phyloP scores from a whole-genome alignment of 2,797 vertebrate species.

The Phoxinus dragarum region DNA sequence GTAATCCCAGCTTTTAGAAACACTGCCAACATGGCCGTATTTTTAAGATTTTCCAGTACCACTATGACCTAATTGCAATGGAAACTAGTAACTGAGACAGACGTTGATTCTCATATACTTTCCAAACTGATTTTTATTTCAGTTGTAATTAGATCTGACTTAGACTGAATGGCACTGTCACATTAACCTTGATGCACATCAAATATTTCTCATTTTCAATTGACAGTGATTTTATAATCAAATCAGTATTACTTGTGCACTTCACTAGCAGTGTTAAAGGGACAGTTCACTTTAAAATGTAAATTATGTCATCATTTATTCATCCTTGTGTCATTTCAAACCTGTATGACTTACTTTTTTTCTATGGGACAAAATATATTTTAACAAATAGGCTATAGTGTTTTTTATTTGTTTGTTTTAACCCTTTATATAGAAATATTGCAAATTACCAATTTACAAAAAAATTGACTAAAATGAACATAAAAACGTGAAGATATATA shows the following conservation, averaged over 20 bases:
- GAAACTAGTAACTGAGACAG: constrained; percentile 39
- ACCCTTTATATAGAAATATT: neutral
- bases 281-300: neutral
- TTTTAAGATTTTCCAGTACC: constrained; percentile 33
- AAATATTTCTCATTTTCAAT: constrained; percentile 7
- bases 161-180: constrained; percentile 22
- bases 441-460: neutral
- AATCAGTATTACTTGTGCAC: neutral
- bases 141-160: constrained; percentile 22
- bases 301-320: neutral
- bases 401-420: neutral
- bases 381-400: neutral
- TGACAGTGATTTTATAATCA: neutral
- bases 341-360: neutral
- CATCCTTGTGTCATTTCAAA: neutral
- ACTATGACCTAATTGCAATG: constrained; percentile 41
- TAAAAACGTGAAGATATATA: neutral
- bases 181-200: constrained; percentile 19
- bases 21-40: constrained; percentile 27
- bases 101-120: constrained; percentile 13
- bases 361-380: neutral
- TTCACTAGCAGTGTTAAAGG: neutral
- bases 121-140: constrained; percentile 6
- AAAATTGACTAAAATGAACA: neutral
- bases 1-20: constrained; percentile 52